Evolutionary conservation across 1,140 invertebrate genomes (phyloP), one percentile per base, ranked within the genome.

Genomic region (Heliconius hewitsoni): DNA sequence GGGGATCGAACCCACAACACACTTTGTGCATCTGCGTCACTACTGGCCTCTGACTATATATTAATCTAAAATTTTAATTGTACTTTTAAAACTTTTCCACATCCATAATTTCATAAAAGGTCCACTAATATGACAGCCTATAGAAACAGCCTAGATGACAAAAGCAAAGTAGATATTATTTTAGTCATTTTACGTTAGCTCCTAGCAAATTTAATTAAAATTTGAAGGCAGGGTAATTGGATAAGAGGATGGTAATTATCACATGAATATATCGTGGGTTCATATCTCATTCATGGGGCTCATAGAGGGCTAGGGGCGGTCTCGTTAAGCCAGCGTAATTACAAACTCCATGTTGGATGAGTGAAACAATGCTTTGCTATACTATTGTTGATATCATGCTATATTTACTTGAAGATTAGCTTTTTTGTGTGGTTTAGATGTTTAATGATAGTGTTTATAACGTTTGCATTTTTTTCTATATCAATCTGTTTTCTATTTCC

Each of bases 251-350:
- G 39, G 78, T 80, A 80, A 76, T 80, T 80, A 80, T 73, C n/a
- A 50, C 73, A 80, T 80, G 78, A 80, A 80, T 80, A 80, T 60
- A 76, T 74, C 42, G 78, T 72, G 76, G 70, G 46, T 75, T 76
- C 78, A 80, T 80, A 80, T 80, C 73, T 75, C 78, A 76, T 80
- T 80, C 73, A 80, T 76, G 73, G 79, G 74, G 70, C 39, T 73
- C 70, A 76, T 75, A 66, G 73, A 34, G 71, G 70, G 79, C 79
- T 76, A 71, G 71, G 74, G 39, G 71, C 66, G 39, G 71, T 80
- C 52, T 75, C 76, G 74, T 73, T 73, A 76, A 80, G 79, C 74
- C 70, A 18, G 74, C 30, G 46, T 80, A 80, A 80, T 80, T 80
- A 80, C 52, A 72, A 76, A 73, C 66, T 79, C 37, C 74, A 74